These are phyloP conservation scores for Stenoptilia bipunctidactyla DNA, from an alignment of 2,888 invertebrate species.

Conservation along the genomic window DNA sequence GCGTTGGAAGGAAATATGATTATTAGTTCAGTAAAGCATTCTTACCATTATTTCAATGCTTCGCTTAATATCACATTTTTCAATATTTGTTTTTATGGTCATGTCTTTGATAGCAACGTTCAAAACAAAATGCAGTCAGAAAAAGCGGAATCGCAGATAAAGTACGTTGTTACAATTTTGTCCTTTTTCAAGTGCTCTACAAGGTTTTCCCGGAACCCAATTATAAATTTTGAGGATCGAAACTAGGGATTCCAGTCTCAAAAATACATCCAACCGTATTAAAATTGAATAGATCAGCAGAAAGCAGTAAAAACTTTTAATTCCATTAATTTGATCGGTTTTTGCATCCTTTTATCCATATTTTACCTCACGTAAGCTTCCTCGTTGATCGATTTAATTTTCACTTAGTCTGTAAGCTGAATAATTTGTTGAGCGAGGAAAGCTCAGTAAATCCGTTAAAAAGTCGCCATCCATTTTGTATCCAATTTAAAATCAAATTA, in stretches of 20 bases:
- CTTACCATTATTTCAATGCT: too few relatives aligned
- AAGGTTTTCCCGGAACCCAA: too few relatives aligned
- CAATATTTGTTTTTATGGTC: too few relatives aligned
- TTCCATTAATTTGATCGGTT: neutral
- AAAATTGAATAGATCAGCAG: neutral
- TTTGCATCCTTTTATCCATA: neutral
- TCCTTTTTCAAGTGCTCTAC: too few relatives aligned
- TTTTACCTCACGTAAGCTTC: neutral
- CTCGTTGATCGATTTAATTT: slow-evolving; percentile 40
- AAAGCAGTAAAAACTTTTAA: neutral
- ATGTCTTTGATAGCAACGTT: too few relatives aligned
- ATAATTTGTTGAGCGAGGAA: slow-evolving; percentile 31
- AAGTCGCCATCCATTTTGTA: slow-evolving; percentile 50
- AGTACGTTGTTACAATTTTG: too few relatives aligned
- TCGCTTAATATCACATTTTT: too few relatives aligned
- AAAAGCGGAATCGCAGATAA: too few relatives aligned
- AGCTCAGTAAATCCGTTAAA: slow-evolving; percentile 26
- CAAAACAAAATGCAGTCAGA: too few relatives aligned
- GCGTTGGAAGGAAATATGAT: slow-evolving; percentile 14
- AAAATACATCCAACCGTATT: neutral
- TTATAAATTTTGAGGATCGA: too few relatives aligned
- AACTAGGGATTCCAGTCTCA: too few relatives aligned
- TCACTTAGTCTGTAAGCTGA: slow-evolving; percentile 33
- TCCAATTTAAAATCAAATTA: slow-evolving; percentile 66
- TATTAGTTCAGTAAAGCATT: neutral